Percentiles rank a stretch among this genome's conserved stretches.
phyloP scores from a whole-genome alignment of 2,797 vertebrate species.

The Halcyon smyrnensis region DNA sequence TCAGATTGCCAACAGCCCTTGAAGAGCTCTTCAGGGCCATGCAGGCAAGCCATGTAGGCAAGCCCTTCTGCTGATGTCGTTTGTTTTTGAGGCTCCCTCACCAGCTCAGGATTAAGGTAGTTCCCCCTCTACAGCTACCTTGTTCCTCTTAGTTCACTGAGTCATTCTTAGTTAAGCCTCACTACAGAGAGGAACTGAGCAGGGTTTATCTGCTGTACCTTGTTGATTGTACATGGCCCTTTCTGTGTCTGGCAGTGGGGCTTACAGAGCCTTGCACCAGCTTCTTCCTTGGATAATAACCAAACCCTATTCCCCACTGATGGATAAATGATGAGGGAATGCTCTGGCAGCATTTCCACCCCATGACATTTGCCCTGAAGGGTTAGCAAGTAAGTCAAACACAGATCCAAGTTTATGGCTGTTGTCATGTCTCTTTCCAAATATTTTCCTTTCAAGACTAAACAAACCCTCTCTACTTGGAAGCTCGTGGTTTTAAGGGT shows the following conservation, averaged over 20 bases:
- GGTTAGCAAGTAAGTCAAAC: slow-evolving; percentile 8
- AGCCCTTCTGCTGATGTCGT: not conserved
- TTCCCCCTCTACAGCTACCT: not conserved
- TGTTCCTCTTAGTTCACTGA: not conserved
- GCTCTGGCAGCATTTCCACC: not conserved
- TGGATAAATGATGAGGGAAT: not conserved
- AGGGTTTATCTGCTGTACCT: not conserved
- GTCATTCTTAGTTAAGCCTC: not conserved
- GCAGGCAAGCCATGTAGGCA: not conserved
- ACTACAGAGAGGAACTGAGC: not conserved
- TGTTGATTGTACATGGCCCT: not conserved
- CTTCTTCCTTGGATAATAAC: not conserved
- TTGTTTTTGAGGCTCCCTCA: not conserved
- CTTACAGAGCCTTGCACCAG: not conserved
- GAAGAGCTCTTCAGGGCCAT: not conserved
- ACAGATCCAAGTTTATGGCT: not conserved
- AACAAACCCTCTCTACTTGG: slow-evolving; percentile 20
- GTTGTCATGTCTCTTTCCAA: slow-evolving; percentile 2
- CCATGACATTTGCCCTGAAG: not conserved
- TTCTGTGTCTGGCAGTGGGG: rapidly evolving
- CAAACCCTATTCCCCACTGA: not conserved
- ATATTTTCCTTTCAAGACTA: slow-evolving; percentile 36
- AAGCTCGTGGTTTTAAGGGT: not conserved
- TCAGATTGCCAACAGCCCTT: not conserved
- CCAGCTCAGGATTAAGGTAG: not conserved